Conservation (phyloP, 1,140 invertebrate genomes). For the Heliconius himera region DNA sequence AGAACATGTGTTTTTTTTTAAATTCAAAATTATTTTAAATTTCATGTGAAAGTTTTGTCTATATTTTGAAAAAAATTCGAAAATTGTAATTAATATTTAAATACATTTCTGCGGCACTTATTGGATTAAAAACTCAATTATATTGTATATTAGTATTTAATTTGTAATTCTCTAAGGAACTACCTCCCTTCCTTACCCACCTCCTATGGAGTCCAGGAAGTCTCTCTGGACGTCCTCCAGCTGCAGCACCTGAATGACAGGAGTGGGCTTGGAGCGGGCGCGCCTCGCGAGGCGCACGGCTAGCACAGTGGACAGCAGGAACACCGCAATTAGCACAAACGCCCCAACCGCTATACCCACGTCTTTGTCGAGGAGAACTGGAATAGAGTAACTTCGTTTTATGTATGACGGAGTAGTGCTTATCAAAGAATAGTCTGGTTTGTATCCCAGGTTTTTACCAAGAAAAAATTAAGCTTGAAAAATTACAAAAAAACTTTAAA, state of each 20-base stretch:
- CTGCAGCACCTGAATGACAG: constrained; percentile 72
- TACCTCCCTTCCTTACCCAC: constrained; percentile 40
- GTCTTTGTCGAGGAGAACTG: constrained; percentile 68
- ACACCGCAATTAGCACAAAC: constrained; percentile 60
- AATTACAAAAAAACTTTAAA: no score
- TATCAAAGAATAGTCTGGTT: no score
- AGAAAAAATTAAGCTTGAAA: no score
- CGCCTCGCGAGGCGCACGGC: constrained; percentile 55
- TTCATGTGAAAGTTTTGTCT: no score
- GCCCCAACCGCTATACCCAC: constrained; percentile 71
- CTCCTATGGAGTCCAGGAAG: constrained; percentile 66
- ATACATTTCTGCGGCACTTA: no score
- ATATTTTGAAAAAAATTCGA: no score
- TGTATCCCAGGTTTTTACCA: no score
- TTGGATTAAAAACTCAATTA: no score
- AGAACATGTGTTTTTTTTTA: no score
- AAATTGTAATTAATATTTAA: no score
- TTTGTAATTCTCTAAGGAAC: not conserved
- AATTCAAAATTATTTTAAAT: no score
- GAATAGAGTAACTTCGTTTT: constrained; percentile 15
- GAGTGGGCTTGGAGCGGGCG: constrained; percentile 55
- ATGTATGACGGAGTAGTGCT: not conserved
- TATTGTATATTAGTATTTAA: no score
- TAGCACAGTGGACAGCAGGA: constrained; percentile 58
- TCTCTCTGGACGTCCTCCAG: constrained; percentile 69